Percentiles rank a stretch among this genome's conserved stretches.
Evolutionary conservation across 1,140 invertebrate species (phyloP).

Genomic region (Ostrea denselamellosa): DNA sequence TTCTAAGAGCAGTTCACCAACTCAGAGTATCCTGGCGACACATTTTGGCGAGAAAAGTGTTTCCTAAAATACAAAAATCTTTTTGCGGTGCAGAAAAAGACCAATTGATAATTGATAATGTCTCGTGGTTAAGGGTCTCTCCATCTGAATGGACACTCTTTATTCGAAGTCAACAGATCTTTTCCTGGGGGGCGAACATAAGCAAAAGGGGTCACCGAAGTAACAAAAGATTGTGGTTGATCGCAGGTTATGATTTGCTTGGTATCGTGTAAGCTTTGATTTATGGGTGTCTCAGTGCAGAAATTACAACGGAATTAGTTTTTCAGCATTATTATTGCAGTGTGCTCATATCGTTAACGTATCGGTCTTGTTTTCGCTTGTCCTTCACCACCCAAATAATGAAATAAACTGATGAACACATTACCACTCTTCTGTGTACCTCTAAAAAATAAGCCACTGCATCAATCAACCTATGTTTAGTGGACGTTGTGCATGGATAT

Average conservation of each 20-base stretch:
- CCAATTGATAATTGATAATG: conserved; percentile 2
- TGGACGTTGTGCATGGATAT: neutral
- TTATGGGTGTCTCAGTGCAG: conserved; percentile 23
- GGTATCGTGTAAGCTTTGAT: conserved; percentile 18
- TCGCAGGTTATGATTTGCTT: neutral
- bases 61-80: conserved; percentile 10
- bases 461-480: neutral
- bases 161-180: neutral
- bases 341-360: neutral
- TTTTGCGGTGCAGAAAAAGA: neutral
- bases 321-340: neutral
- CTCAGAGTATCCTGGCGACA: neutral
- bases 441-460: neutral
- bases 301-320: conserved; percentile 15
- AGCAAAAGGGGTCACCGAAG: neutral
- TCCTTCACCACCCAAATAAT: neutral
- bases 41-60: neutral
- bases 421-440: neutral
- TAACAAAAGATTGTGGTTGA: conserved; percentile 1
- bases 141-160: neutral
- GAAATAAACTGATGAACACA: neutral
- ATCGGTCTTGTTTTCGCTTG: neutral
- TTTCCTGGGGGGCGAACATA: conserved; percentile 11
- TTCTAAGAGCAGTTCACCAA: neutral
- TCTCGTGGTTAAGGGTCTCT: neutral